A percentile compares a stretch with the other conserved stretches of the same genome.
These are phyloP conservation scores for Phaetusa simplex DNA, from an alignment of 2,113 vertebrate genomes.

Conservation along the genomic window DNA sequence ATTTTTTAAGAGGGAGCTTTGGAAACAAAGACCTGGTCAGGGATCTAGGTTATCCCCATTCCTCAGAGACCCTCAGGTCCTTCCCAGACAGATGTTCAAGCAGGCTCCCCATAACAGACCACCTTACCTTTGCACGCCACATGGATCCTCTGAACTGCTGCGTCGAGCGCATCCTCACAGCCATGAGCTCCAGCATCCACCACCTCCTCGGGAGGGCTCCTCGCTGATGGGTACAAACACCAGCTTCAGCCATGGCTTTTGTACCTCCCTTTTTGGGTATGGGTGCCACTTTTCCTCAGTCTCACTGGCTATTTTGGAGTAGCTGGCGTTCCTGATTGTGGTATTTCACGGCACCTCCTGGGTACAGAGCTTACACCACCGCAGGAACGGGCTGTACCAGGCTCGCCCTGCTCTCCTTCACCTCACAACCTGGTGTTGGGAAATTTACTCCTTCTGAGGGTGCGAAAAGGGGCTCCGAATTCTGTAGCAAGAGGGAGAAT, in stretches of 20 bases:
- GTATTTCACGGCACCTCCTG: rapidly evolving
- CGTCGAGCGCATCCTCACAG: rapidly evolving
- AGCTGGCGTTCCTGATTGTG: rapidly evolving
- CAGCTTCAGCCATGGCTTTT: background rate
- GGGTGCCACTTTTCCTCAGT: background rate
- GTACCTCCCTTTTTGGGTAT: background rate
- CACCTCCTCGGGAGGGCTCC: background rate
- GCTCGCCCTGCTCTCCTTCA: background rate
- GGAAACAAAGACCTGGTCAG: background rate
- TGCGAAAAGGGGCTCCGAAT: background rate
- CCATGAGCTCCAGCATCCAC: rapidly evolving
- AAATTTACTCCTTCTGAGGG: rapidly evolving
- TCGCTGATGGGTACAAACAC: rapidly evolving
- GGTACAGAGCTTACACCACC: background rate
- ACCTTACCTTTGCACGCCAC: rapidly evolving
- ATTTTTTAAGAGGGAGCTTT: background rate
- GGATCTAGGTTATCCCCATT: background rate
- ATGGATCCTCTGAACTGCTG: rapidly evolving
- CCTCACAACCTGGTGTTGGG: rapidly evolving
- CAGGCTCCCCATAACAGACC: background rate
- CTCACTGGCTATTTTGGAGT: background rate
- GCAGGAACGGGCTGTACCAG: background rate
- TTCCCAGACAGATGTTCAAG: background rate
- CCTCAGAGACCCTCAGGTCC: background rate
- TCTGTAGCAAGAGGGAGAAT: background rate